phyloP scores from a whole-genome alignment of 2,113 vertebrate genomes.

The Malurus elegans region DNA sequence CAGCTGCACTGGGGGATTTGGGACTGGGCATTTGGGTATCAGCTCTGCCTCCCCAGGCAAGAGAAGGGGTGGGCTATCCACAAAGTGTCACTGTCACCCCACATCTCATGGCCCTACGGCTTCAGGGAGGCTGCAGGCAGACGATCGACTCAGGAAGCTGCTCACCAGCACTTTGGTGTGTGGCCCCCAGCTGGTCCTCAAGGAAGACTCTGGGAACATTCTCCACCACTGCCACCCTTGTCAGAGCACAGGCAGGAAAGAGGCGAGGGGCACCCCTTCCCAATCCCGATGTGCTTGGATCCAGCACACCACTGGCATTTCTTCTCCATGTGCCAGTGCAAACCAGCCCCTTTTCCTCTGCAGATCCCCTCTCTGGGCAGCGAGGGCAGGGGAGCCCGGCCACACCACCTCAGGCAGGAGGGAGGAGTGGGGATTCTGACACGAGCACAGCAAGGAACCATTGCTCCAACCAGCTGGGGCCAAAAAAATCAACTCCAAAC shows the following conservation, averaged over 20 bases:
- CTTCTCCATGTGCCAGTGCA: background rate
- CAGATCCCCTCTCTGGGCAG: background rate
- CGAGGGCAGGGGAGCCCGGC: background rate
- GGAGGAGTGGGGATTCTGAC: background rate
- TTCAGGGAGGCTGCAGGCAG: background rate
- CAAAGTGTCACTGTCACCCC: background rate
- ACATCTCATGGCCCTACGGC: background rate
- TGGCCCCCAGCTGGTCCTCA: background rate
- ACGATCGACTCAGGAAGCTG: background rate
- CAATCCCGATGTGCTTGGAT: accelerated
- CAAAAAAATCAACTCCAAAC: background rate
- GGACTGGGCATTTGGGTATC: background rate
- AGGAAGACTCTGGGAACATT: background rate
- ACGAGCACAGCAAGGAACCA: background rate
- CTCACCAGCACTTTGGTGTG: background rate
- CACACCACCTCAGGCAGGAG: background rate
- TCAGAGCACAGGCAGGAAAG: background rate
- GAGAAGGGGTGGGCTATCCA: background rate
- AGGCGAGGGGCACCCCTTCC: background rate
- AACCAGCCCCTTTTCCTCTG: background rate
- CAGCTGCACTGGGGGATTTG: background rate
- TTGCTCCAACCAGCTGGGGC: accelerated
- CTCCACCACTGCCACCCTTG: background rate
- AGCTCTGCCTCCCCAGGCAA: background rate
- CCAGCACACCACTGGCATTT: accelerated